Evolutionary conservation across 2,797 vertebrate genomes (phyloP).

Genomic region (Pristis pectinata): DNA sequence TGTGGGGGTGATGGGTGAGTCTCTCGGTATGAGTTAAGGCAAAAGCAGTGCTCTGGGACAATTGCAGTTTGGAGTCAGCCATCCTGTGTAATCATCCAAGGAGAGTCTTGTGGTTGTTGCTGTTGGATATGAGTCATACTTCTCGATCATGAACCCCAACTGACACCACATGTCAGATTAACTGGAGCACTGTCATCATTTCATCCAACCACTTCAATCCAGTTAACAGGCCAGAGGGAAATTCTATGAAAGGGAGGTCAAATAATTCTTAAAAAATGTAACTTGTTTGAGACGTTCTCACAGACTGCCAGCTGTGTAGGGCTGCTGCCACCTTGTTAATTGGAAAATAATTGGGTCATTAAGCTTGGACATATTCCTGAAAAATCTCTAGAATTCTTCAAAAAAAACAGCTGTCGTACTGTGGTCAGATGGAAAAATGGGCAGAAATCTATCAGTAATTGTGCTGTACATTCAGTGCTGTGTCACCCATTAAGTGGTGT

Average conservation of each 20-base stretch:
- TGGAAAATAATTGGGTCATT: not conserved
- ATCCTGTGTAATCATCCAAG: not conserved
- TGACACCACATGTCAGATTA: not conserved
- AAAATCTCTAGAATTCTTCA: not conserved
- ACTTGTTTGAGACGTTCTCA: not conserved
- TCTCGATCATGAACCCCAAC: not conserved
- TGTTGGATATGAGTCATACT: not conserved
- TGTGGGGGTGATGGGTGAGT: not conserved
- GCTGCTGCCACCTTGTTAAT: not conserved
- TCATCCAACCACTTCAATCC: not conserved
- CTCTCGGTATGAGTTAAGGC: not conserved
- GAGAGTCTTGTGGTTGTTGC: not conserved
- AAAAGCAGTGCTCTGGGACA: no score
- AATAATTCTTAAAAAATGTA: not conserved
- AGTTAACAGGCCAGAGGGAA: not conserved
- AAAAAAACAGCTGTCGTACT: not conserved
- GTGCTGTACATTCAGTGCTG: no score
- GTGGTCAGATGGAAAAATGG: not conserved
- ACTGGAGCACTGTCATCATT: not conserved
- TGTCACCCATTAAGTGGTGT: no score
- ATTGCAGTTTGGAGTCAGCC: no score
- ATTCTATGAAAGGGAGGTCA: not conserved
- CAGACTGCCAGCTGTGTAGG: not conserved
- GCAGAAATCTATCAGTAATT: no score
- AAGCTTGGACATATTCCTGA: not conserved